phyloP scores from a whole-genome alignment of 2,113 vertebrate species.

The Lepisosteus osseus region DNA sequence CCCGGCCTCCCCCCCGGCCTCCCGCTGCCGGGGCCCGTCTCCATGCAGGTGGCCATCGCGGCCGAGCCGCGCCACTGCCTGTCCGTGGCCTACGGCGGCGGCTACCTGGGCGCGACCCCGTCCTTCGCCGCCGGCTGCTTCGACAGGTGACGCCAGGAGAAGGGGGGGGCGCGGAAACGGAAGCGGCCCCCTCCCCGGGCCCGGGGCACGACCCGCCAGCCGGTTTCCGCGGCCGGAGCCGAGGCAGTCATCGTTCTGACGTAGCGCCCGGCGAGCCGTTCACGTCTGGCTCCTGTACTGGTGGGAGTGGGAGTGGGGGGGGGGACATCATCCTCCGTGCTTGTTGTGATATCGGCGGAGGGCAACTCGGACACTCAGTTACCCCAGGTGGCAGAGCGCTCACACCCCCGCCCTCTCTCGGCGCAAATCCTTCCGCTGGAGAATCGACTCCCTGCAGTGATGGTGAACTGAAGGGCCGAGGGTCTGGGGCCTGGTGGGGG shows the following conservation, averaged over 20 bases:
- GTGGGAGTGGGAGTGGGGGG: too few relatives aligned
- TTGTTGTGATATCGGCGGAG: too few relatives aligned
- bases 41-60: conserved; percentile 71
- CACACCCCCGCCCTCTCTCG: too few relatives aligned
- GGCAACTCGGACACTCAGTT: too few relatives aligned
- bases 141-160: conserved; percentile 76
- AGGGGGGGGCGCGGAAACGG: conserved; percentile 46
- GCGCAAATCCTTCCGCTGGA: too few relatives aligned
- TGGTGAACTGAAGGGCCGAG: too few relatives aligned
- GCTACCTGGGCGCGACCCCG: conserved; percentile 70
- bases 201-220: too few relatives aligned
- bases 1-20: conserved; percentile 58
- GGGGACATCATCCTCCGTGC: too few relatives aligned
- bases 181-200: conserved; percentile 31
- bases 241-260: conserved; percentile 62
- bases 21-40: conserved; percentile 65
- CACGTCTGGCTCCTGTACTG: too few relatives aligned
- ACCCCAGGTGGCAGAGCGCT: too few relatives aligned
- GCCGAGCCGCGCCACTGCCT: conserved; percentile 58
- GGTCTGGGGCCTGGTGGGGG: too few relatives aligned
- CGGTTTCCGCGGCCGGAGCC: conserved; percentile 23
- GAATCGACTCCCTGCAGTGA: too few relatives aligned
- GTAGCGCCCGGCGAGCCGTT: conserved; percentile 32
- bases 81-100: conserved; percentile 48
- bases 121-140: conserved; percentile 70